These are phyloP conservation scores for Ceuthmochares aereus DNA, from an alignment of 2,113 vertebrate species.

Conservation along the genomic window DNA sequence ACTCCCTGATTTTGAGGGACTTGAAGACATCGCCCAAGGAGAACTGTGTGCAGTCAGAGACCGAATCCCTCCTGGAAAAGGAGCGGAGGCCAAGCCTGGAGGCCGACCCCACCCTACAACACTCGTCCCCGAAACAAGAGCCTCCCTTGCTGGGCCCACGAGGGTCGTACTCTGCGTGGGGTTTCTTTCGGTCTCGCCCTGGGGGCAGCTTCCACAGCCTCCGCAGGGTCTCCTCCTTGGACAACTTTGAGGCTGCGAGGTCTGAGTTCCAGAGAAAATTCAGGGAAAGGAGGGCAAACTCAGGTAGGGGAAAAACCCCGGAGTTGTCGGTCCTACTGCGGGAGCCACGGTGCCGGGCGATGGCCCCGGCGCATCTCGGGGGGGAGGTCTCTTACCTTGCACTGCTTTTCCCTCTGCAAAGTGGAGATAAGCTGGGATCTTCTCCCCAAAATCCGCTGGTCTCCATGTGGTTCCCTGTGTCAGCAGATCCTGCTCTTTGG, in stretches of 20 bases:
- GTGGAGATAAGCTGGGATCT: not conserved
- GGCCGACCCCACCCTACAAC: conserved; percentile 43
- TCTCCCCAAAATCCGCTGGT: not conserved
- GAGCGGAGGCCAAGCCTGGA: conserved; percentile 72
- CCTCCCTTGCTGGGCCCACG: conserved; percentile 73
- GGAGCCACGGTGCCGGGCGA: not conserved
- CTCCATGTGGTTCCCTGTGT: not conserved
- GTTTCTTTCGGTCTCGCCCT: conserved; percentile 66
- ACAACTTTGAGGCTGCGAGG: conserved; percentile 84
- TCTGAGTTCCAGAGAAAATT: conserved; percentile 80
- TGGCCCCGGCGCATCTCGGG: not conserved
- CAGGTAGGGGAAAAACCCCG: conserved; percentile 76
- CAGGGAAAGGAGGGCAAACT: conserved; percentile 76
- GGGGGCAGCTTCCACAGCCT: conserved; percentile 80
- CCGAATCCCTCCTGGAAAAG: conserved; percentile 86
- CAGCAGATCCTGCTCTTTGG: not conserved
- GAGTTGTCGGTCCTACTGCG: not conserved
- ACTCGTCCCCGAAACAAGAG: conserved; percentile 66
- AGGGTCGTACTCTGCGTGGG: conserved; percentile 65
- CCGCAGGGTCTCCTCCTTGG: conserved; percentile 86
- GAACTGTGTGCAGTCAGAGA: conserved; percentile 85
- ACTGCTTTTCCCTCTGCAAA: not conserved
- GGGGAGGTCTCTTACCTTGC: conserved; percentile 32
- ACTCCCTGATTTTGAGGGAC: conserved; percentile 85
- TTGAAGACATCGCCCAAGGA: conserved; percentile 80